Evolutionary conservation across 92 coral and sea anemone genomes (phyloP), one percentile per base, ranked within the genome.

Genomic region (Pocillopora meandrina): DNA sequence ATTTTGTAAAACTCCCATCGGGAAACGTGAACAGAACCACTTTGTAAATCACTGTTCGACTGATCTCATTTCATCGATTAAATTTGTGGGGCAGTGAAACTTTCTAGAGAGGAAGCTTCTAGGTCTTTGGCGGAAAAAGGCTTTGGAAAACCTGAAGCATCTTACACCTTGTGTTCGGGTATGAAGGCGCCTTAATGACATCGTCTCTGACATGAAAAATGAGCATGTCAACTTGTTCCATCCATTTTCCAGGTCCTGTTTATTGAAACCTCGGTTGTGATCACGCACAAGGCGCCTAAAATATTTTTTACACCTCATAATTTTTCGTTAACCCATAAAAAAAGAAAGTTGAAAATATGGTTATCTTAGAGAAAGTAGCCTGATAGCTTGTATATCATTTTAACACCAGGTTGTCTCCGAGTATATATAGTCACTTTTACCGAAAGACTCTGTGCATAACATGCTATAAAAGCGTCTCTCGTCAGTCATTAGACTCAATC

Each of bases 171-270:
- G 62, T 26, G 64, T 33, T 34, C 52, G 34, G 1, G 61, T 62
- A n/a, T 61, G 34, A 18, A 81, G 85, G 85, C 85, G 85, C 59
- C 85, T 10, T 42, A 13, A 16, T 31, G n/a, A 69, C 20, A 19
- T 23, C 61, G 20, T 69, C 77, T 60, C 71, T 58, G 85, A 71
- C 85, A 59, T 59, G 35, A 33, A 31, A 55, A 56, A 55, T 64
- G 55, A 57, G 62, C 36, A 18, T 56, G 70, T 59, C 69, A 71
- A 62, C 35, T 69, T 33, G 19, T 35, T 78, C 65, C 71, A 10
- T 36, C 35, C 59, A 58, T 72, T n/a, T 20, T 36, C 20, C 65
- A 56, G 84, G 75, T 55, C 69, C 34, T 68, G 36, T 13, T 11
- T 31, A n/a, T 57, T 31, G 36, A 81, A 42, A 71, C 47, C 16